These are phyloP conservation scores for Elmis aenea DNA, from an alignment of 2,888 invertebrate genomes.

Conservation along the genomic window DNA sequence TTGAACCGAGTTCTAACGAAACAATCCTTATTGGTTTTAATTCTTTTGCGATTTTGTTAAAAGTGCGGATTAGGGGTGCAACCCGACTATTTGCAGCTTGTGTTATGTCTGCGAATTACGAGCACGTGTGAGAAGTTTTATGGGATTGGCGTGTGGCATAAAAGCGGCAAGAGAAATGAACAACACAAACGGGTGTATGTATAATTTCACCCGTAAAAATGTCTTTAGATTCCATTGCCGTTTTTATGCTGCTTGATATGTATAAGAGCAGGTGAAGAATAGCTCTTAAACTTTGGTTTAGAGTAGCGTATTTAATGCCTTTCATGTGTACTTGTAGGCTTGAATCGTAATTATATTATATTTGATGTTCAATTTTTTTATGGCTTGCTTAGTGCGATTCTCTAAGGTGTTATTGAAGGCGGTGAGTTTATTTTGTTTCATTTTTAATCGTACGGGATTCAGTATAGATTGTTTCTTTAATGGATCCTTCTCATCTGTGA, in stretches of 20 bases:
- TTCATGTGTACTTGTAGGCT: no score
- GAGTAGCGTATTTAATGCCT: no score
- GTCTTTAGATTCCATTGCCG: slow-evolving; percentile 19
- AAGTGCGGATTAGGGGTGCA: slow-evolving; percentile 1
- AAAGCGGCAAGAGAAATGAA: slow-evolving; percentile 25
- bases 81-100: slow-evolving; percentile 9
- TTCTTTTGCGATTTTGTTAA: background rate
- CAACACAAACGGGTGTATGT: slow-evolving; percentile 15
- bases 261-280: slow-evolving; percentile 29
- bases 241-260: slow-evolving; percentile 29
- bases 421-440: no score
- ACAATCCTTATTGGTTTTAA: no score
- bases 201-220: slow-evolving; percentile 26
- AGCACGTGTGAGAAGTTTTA: slow-evolving; percentile 26
- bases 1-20: no score
- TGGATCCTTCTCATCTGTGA: no score
- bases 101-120: slow-evolving; percentile 29
- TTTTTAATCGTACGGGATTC: no score
- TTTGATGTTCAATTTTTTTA: no score
- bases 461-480: no score
- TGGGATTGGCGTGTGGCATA: slow-evolving; percentile 28
- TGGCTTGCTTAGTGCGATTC: no score
- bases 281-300: slow-evolving; percentile 14
- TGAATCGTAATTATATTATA: no score
- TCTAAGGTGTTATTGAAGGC: no score